Evolutionary conservation across 2,797 vertebrate species (phyloP).

Genomic region (Emydoidea blandingii): DNA sequence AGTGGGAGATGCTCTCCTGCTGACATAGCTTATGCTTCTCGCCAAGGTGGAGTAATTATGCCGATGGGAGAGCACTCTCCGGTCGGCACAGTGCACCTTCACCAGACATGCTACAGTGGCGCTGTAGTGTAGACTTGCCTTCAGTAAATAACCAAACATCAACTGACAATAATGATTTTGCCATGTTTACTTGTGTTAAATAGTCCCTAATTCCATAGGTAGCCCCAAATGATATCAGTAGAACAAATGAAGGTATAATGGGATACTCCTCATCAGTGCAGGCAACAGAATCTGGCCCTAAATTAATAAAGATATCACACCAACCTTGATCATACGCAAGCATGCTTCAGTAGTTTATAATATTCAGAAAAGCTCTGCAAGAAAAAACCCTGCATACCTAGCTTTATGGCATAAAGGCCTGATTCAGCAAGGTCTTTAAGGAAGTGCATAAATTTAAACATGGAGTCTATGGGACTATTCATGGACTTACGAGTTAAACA

Average conservation of each 20-base stretch:
- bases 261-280: background rate
- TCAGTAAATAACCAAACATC: background rate
- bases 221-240: background rate
- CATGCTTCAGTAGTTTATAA: background rate
- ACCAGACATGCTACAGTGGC: no score
- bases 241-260: accelerated
- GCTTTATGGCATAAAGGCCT: background rate
- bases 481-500: background rate
- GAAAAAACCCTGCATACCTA: background rate
- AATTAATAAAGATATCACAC: background rate
- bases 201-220: background rate
- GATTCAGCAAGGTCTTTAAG: background rate
- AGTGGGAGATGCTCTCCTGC: no score
- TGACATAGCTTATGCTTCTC: no score
- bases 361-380: background rate
- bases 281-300: background rate
- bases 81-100: no score
- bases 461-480: background rate
- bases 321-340: background rate
- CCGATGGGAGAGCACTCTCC: no score
- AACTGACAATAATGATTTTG: background rate
- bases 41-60: no score
- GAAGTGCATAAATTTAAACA: background rate
- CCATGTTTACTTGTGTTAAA: accelerated
- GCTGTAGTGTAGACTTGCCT: no score